Evolutionary conservation across 2,888 invertebrate genomes (phyloP), one percentile per base, ranked within the genome.

Genomic region (Lasius fuliginosus): DNA sequence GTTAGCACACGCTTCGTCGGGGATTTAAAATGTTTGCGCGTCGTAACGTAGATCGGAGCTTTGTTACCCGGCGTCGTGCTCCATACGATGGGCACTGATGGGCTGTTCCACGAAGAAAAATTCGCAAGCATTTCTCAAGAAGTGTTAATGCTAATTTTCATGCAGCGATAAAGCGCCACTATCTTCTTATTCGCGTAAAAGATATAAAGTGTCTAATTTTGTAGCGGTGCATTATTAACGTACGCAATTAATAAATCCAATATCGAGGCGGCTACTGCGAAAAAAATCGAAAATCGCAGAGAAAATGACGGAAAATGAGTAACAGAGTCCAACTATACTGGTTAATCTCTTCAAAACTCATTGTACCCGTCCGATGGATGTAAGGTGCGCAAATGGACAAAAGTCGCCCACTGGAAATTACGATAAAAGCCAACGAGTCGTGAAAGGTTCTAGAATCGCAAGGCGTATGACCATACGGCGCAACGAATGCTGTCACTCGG

Each of bases 1-100:
- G 93, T 94, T 94, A 94, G 94, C 94, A 93, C 91, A 91, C 88
- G 86, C 83, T 87, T 87, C 89, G 86, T 42, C 81, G 79, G 83
- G 68, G 85, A 89, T 92, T 90, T 87, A 88, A 91, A 91, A 91
- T 90, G 88, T 92, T 92, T 90, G 87, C 91, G 79, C 73, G 75
- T 77, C 58, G 76, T 76, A 82, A 83, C 90, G 84, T 74, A 81
- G 84, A 64, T 79, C 42, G 84, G 84, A 81, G 67, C 62, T 46
- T 75, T 76, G 49, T 76, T 77, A 56, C 30, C 30, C 18, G 69
- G 30, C 42, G 12, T 69, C 56, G 18, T 60, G 56, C 77, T 79
- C 58, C 42, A 40, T 71, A 33, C 79, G 58, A 69, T 56, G 68
- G n/a, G 33, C 84, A 36, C 15, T 53, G 49, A 65, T 65, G 73